Conservation (phyloP, 2,797 vertebrate genomes). For the Psittacula echo region DNA sequence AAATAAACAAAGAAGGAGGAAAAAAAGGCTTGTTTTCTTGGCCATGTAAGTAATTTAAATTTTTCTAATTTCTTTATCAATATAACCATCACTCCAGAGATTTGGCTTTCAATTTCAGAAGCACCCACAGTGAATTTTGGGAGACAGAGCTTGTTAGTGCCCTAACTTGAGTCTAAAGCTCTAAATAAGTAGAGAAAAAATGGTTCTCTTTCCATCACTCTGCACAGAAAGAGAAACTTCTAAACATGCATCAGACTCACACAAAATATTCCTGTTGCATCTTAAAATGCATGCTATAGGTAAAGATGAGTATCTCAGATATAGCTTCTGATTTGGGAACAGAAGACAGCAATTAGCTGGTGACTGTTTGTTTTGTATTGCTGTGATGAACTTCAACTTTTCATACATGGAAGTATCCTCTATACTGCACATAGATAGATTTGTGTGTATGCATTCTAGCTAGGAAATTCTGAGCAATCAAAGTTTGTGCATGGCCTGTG, state of each 20-base stretch:
- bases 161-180: neutral
- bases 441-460: neutral
- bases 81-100: slow-evolving; percentile 1
- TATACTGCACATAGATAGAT: neutral
- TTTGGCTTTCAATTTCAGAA: neutral
- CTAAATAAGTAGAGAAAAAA: slow-evolving; percentile 7
- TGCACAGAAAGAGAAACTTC: neutral
- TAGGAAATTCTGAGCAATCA: neutral
- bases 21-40: neutral
- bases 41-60: neutral
- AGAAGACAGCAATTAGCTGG: slow-evolving; percentile 24
- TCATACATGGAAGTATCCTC: neutral
- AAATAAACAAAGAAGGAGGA: neutral
- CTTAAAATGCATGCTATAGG: neutral
- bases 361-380: neutral
- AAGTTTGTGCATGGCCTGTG: neutral
- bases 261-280: neutral
- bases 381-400: slow-evolving; percentile 7
- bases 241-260: neutral
- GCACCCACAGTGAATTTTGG: neutral
- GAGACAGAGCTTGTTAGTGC: neutral
- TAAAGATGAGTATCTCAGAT: neutral
- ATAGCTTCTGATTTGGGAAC: slow-evolving; percentile 17
- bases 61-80: slow-evolving; percentile 36
- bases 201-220: neutral